Conservation (phyloP, 2,113 vertebrate genomes). For the Ardeotis arabs region DNA sequence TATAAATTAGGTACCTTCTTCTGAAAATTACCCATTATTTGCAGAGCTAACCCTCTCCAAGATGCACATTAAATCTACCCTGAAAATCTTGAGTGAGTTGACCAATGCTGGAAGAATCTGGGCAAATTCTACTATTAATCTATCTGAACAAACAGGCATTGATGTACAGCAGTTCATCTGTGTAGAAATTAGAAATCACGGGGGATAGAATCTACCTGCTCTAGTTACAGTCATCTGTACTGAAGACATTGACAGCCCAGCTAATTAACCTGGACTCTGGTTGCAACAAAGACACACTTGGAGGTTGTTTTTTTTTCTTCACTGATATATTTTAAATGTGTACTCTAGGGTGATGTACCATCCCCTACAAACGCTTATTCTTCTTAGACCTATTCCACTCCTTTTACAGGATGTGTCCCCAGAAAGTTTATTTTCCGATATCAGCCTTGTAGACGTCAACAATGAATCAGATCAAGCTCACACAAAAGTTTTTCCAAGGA, state of each 20-base stretch:
- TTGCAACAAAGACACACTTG: not conserved
- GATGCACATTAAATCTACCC: not conserved
- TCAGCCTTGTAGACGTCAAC: not conserved
- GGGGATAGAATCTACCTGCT: not conserved
- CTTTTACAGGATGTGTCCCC: not conserved
- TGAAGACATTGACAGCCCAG: not conserved
- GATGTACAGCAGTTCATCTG: not conserved
- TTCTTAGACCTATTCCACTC: not conserved
- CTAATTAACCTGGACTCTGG: accelerated
- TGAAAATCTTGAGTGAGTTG: not conserved
- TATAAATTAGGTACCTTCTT: not conserved
- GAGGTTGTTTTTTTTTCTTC: not conserved
- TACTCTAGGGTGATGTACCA: accelerated
- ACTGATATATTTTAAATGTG: not conserved
- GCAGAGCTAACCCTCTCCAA: not conserved
- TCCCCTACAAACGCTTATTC: not conserved
- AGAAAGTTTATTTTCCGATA: accelerated
- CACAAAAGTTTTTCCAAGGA: not conserved
- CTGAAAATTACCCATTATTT: not conserved
- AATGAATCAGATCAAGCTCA: not conserved
- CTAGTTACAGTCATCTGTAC: not conserved
- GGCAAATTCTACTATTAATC: not conserved
- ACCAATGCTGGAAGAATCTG: not conserved
- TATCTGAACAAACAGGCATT: not conserved
- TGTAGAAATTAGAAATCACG: not conserved